Percentiles rank a stretch among this genome's conserved stretches.
phyloP scores from a whole-genome alignment of 2,888 invertebrate genomes.

The Podabrus alpinus region DNA sequence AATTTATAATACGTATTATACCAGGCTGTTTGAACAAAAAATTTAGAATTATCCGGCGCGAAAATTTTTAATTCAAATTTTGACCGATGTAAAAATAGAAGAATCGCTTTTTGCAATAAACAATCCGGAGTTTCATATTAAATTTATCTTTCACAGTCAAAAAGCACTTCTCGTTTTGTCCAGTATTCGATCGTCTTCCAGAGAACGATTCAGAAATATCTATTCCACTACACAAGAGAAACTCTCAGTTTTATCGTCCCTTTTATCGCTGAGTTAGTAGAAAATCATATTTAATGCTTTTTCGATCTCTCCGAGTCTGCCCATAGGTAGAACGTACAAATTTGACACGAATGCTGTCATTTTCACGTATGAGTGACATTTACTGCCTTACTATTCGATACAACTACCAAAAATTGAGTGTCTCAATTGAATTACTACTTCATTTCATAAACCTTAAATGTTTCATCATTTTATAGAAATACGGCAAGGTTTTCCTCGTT shows the following conservation, averaged over 20 bases:
- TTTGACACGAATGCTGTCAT: conserved; percentile 13
- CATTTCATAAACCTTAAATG: not conserved
- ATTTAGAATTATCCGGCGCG: too few relatives aligned
- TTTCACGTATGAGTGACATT: conserved; percentile 19
- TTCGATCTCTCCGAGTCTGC: conserved; percentile 19
- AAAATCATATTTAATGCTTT: conserved; percentile 30
- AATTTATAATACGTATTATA: too few relatives aligned
- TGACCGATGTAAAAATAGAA: not conserved
- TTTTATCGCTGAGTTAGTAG: conserved; percentile 30
- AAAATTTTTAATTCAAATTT: not conserved
- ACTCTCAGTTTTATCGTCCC: conserved; percentile 19
- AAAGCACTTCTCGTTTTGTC: conserved; percentile 18
- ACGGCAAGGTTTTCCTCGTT: not conserved
- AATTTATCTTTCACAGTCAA: not conserved
- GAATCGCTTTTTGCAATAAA: not conserved
- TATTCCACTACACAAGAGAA: conserved; percentile 18
- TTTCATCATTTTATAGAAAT: not conserved
- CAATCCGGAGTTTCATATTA: not conserved
- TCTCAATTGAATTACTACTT: not conserved
- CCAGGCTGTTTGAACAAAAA: too few relatives aligned
- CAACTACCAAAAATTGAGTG: conserved; percentile 13
- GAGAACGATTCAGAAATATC: conserved; percentile 10
- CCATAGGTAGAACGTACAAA: conserved; percentile 12
- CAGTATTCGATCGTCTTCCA: conserved; percentile 6
- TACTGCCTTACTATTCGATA: conserved; percentile 16